Percentiles rank a stretch among this genome's conserved stretches.
Evolutionary conservation across 2,113 vertebrate genomes (phyloP).

Genomic region (Setophaga kirtlandii): DNA sequence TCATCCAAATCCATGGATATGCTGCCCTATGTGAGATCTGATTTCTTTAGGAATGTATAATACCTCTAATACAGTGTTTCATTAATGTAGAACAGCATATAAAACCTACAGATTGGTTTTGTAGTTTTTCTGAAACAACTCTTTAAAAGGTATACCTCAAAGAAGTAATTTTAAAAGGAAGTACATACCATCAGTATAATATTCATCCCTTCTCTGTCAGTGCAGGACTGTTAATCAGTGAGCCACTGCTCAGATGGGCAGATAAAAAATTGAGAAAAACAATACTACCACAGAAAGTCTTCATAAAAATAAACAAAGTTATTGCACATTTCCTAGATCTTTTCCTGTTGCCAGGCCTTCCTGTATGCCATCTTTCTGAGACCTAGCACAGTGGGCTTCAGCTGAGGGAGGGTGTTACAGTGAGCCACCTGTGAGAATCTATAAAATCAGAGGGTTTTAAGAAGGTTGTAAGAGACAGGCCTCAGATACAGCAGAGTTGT

Average conservation of each 20-base stretch:
- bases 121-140: background rate
- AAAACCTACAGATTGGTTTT: background rate
- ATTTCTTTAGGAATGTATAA: background rate
- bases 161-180: background rate
- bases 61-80: background rate
- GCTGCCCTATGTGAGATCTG: background rate
- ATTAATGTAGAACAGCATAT: background rate
- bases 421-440: background rate
- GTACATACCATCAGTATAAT: background rate
- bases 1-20: background rate
- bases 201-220: background rate
- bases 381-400: background rate
- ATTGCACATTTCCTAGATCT: background rate
- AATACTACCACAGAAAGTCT: background rate
- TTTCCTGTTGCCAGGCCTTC: background rate
- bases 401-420: background rate
- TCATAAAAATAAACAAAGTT: background rate
- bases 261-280: background rate
- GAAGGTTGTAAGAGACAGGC: too few relatives aligned
- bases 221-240: background rate
- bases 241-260: background rate
- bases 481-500: too few relatives aligned
- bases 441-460: too few relatives aligned
- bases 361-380: background rate
- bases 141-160: background rate